Evolutionary conservation across 2,113 vertebrate genomes (phyloP).

Genomic region (Toxotes jaculatrix): DNA sequence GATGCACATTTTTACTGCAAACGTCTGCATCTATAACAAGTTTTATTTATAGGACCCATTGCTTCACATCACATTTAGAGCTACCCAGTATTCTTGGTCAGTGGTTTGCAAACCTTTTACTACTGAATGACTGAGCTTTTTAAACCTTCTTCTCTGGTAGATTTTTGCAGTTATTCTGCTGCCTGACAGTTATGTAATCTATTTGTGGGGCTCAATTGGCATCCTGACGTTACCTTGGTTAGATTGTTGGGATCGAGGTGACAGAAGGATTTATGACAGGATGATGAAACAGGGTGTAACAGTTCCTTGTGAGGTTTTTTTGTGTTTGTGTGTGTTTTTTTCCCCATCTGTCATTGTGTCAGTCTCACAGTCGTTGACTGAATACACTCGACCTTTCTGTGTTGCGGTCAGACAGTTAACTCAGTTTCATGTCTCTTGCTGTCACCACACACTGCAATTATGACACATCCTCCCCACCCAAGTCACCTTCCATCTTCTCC

Average conservation of each 20-base stretch:
- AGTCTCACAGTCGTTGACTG: constrained; percentile 6
- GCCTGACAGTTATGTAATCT: constrained; percentile 12
- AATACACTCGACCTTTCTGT: constrained; percentile 17
- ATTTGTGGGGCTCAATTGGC: constrained; percentile 18
- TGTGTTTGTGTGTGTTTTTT: not conserved
- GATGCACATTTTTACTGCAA: constrained; percentile 35
- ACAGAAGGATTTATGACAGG: constrained; percentile 41
- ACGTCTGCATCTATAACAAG: constrained; percentile 17
- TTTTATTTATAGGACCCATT: constrained; percentile 58
- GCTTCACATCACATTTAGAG: constrained; percentile 46
- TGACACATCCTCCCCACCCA: constrained; percentile 50
- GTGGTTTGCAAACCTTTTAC: constrained; percentile 31
- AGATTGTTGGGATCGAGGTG: constrained; percentile 6
- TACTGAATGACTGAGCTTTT: not conserved
- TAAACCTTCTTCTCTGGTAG: constrained; percentile 6
- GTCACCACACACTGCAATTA: constrained; percentile 45
- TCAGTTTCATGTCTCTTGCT: constrained; percentile 30
- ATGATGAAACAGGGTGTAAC: constrained; percentile 49
- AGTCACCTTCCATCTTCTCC: not conserved
- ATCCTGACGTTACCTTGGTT: not conserved
- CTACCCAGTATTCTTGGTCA: constrained; percentile 24
- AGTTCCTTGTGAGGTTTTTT: constrained; percentile 34
- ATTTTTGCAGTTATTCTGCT: not conserved
- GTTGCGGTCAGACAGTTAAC: constrained; percentile 38
- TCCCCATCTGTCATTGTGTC: constrained; percentile 36